Conservation (phyloP, 2,113 vertebrate genomes). For the Uria lomvia region DNA sequence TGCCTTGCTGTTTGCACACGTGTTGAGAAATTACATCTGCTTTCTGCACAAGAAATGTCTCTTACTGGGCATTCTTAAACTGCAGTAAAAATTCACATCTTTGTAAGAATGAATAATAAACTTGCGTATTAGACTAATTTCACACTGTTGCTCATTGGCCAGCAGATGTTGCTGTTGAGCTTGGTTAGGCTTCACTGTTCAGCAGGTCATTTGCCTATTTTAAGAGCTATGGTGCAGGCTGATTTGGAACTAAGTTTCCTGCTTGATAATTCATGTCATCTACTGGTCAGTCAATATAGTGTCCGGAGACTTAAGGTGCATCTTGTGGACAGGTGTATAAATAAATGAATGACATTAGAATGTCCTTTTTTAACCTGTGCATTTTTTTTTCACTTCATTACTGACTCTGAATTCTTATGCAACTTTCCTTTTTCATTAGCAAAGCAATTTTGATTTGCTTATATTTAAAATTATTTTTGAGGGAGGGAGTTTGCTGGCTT, state of each 20-base stretch:
- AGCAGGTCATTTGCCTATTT: not conserved
- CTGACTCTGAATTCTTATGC: not conserved
- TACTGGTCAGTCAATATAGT: not conserved
- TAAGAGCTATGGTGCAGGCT: not conserved
- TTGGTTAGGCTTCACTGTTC: not conserved
- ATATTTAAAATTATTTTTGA: not conserved
- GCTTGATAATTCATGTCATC: not conserved
- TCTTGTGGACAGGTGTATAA: not conserved
- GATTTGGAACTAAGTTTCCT: not conserved
- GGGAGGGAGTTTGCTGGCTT: not conserved
- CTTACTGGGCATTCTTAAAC: not conserved
- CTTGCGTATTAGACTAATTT: not conserved
- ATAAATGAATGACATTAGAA: not conserved
- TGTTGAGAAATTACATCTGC: not conserved
- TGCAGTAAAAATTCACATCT: not conserved
- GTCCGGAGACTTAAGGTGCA: not conserved
- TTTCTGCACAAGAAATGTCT: not conserved
- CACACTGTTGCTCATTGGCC: not conserved
- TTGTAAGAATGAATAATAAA: not conserved
- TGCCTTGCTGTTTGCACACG: not conserved
- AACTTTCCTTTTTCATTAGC: not conserved
- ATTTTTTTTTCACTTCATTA: not conserved
- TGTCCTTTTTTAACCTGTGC: not conserved
- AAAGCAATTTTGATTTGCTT: not conserved
- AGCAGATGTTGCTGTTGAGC: conserved; percentile 68